Conservation (phyloP, 2,113 vertebrate genomes). For the Marmota monax region DNA sequence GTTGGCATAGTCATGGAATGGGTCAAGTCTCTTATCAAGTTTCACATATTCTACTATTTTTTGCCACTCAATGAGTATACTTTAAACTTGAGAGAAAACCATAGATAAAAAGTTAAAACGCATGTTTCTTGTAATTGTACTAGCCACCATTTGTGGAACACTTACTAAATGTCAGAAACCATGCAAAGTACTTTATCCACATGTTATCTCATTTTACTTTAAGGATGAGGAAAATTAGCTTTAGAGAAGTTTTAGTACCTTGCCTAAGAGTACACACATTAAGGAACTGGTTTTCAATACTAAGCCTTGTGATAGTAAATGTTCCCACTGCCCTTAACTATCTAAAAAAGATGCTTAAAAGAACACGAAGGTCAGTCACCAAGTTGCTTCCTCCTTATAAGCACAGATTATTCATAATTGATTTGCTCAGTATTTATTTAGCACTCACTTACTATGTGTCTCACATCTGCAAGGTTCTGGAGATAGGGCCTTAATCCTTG, state of each 20-base stretch:
- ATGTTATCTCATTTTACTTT: constrained; percentile 35
- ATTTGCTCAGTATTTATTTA: constrained; percentile 47
- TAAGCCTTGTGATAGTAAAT: neutral
- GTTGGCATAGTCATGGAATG: neutral
- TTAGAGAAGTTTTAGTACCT: constrained; percentile 40
- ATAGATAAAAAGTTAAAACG: neutral
- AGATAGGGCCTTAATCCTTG: constrained; percentile 37
- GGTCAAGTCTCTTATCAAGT: neutral
- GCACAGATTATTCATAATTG: constrained; percentile 5
- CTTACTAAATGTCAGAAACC: neutral
- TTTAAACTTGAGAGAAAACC: neutral
- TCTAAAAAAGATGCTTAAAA: constrained; percentile 37
- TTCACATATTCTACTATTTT: neutral
- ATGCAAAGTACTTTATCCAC: neutral
- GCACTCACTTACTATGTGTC: constrained; percentile 41
- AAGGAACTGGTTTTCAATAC: constrained; percentile 53
- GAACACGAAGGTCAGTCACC: neutral
- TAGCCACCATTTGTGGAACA: constrained; percentile 38
- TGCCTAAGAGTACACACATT: constrained; percentile 5
- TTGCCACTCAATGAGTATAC: neutral
- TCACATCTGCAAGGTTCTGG: constrained; percentile 55
- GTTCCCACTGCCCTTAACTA: neutral
- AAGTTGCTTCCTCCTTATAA: constrained; percentile 32
- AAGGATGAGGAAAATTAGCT: constrained; percentile 22
- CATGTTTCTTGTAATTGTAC: neutral